A percentile compares a stretch with the other conserved stretches of the same genome.
Conservation (phyloP, 2,888 invertebrate species). For the Flexamia atlantica region DNA sequence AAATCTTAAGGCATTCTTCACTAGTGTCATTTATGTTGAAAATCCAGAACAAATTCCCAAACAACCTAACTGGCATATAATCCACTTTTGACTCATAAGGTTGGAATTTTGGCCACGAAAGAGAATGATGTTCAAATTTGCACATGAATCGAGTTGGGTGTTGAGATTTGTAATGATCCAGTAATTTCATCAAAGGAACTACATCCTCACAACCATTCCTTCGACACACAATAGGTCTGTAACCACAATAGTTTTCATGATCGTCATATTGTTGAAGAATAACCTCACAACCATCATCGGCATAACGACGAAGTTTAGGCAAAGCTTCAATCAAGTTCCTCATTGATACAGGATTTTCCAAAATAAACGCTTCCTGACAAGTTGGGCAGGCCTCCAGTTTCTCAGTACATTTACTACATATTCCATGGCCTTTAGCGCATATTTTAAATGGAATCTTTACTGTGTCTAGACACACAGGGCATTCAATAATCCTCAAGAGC, state of each 20-base stretch:
- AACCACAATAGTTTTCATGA: not conserved
- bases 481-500: not conserved
- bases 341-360: not conserved
- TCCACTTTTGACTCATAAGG: not conserved
- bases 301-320: not conserved
- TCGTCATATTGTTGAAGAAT: not conserved
- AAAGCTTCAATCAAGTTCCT: constrained; percentile 2
- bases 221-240: not conserved
- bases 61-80: not conserved
- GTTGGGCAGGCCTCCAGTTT: not conserved
- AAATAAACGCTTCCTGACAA: not conserved
- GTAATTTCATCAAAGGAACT: not conserved
- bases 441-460: not conserved
- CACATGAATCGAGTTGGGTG: not conserved
- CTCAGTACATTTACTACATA: not conserved
- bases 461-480: not conserved
- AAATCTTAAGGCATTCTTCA: not conserved
- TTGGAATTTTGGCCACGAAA: not conserved
- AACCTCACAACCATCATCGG: constrained; percentile 21
- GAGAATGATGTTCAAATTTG: not conserved
- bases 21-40: not conserved
- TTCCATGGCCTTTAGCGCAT: not conserved
- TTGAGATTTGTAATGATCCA: not conserved
- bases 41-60: not conserved
- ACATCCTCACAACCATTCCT: not conserved